Evolutionary conservation across 2,888 invertebrate genomes (phyloP), one percentile per base, ranked within the genome.

Genomic region (Cordilura impudica): DNA sequence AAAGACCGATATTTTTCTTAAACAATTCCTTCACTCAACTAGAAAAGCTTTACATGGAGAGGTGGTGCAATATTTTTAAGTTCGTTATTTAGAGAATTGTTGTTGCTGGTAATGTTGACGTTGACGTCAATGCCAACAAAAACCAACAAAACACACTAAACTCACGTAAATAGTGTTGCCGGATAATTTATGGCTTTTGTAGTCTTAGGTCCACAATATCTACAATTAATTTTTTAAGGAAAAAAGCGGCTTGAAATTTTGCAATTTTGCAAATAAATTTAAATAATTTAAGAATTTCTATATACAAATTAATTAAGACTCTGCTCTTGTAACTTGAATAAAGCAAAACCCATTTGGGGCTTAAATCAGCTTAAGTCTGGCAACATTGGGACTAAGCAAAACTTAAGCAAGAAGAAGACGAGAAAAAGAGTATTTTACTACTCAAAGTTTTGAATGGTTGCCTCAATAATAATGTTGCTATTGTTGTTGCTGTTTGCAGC

Each of bases 361-460:
- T n/a, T n/a, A n/a, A n/a, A n/a, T n/a, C n/a, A n/a, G n/a, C n/a
- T n/a, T n/a, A n/a, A n/a, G n/a, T 39, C 35, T 39, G 35, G 35
- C 35, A 8, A 39, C 35, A 39, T n/a, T 39, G 12, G 12, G 31
- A 8, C 12, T 31, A 1, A n/a, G n/a, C 2, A 39, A 2, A 39
- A 39, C 12, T n/a, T n/a, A 39, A 35, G n/a, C 35, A 39, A 39
- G 35, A 39, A n/a, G 35, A 39, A 39, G 35, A 39, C 35, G 35
- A n/a, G 35, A 39, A 39, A n/a, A 31, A n/a, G 35, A 39, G 35
- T 39, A 39, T 70, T 69, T 63, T 86, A 85, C 86, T 86, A 84
- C 87, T 81, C 78, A 75, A 63, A 60, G 74, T 74, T 81, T 78
- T 81, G 66, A 80, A 69, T 76, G 74, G 71, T 74, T 66, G 77